Conservation (phyloP, 1,140 invertebrate species). For the Pogonomyrmex barbatus region DNA sequence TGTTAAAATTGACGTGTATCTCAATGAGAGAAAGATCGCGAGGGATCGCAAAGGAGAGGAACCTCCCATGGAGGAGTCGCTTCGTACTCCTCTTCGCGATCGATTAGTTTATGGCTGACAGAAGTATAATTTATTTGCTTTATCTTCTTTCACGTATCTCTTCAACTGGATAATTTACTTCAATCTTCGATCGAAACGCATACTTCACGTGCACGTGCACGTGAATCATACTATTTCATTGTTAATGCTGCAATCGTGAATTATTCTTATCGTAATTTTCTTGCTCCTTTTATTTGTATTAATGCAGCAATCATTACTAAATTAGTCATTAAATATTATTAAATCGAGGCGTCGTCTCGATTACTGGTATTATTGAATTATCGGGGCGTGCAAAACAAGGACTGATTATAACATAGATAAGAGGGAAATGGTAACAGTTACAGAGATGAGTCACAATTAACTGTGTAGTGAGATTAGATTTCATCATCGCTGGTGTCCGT, state of each 20-base stretch:
- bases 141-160: neutral
- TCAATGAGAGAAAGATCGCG: neutral
- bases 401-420: slow-evolving; percentile 9
- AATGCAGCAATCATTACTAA: neutral
- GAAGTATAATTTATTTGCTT: slow-evolving; percentile 22
- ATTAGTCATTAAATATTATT: neutral
- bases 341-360: neutral
- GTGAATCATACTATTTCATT: slow-evolving; percentile 13
- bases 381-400: neutral
- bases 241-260: neutral
- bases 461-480: slow-evolving; percentile 28
- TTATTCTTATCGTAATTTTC: neutral
- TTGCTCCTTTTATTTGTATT: neutral
- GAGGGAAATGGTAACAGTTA: neutral
- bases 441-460: slow-evolving; percentile 29
- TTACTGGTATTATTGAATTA: no score
- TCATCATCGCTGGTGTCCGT: neutral
- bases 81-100: neutral
- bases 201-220: neutral
- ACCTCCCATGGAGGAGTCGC: neutral
- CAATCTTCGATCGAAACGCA: neutral
- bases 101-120: neutral
- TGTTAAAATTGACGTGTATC: neutral
- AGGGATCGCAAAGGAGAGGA: neutral
- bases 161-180: neutral